Evolutionary conservation across 1,140 invertebrate species (phyloP), one percentile per base, ranked within the genome.

Genomic region (Pseudomyrmex dendroicus): DNA sequence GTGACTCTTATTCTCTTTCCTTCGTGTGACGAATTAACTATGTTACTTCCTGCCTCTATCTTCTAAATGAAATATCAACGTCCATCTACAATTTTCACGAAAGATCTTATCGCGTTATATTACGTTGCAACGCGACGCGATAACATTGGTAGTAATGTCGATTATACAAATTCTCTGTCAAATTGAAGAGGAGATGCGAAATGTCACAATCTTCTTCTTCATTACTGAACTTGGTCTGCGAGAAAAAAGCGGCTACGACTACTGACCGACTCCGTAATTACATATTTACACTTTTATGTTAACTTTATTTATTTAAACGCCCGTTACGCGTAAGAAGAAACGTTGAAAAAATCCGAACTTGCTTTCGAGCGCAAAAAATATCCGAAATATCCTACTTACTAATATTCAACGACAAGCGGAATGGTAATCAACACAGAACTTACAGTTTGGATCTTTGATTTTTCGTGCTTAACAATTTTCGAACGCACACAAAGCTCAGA

Each of bases 271-370:
- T 85, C 25, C n/a, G 5, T 88, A 88, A 88, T 88, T 88, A 88
- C 84, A 88, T 88, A 88, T 89, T 74, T 89, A 86, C 84, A 89
- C 54, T 2, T 44, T 84, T 48, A 17, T 62, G 35, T 44, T 20
- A 48, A 80, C 3, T 2, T 84, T 17, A 25, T 52, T 82, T 44
- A 70, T 46, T 59, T 72, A 62, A 35, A 35, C 35, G 35, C 35
- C 35, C 35, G 35, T 35, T 35, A 25, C 54, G 56, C 73, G 77
- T 67, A 68, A 64, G n/a, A 50, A 15, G 10, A 77, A 72, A 72
- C 20, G n/a, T 50, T 50, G 5, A 57, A 84, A 57, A 87, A 67
- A 7, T 0, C 59, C 10, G 44, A 72, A 13, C 1, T 12, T 52
- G 50, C 13, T 52, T 12, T 3, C 61, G 9, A 15, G 1, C 46